Base-by-base conservation (phyloP, 2,113 vertebrate species). In the Hippolais icterina region DNA sequence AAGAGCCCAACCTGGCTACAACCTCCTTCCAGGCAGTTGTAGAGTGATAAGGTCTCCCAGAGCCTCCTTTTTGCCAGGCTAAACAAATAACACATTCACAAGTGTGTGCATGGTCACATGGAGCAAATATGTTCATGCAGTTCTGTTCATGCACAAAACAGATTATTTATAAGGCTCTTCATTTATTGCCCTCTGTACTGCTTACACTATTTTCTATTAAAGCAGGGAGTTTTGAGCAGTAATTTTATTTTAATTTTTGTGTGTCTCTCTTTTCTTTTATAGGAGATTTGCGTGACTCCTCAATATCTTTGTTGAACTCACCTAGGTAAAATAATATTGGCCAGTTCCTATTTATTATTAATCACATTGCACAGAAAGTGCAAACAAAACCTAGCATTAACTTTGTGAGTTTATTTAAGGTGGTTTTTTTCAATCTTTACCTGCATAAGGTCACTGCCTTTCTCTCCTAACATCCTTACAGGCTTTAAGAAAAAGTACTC, bases 301-400 rank as follows among this genome's bases (percentile, higher is more conserved):
- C 93, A 16, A 27, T 83, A 52, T 74, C 95, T 89, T 77, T 64
- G 18, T 52, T 94, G 89, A 97, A 94, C 69, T 83, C 96, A 4
- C 3, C 95, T 28, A 97, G 98, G 98, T 98, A 98, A 98, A 92
- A 57, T 80, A 86, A 15, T 39, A 54, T 17, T 33, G 19, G 12
- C 53, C 22, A 5, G 5, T 77, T 94, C 13, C 28, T 4, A 2
- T 35, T 4, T 49, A 9, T 24, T 25, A 68, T 39, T 72, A 57
- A 53, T 49, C 12, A 18, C 5, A 11, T 8, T 54, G 44, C 15
- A 52, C 23, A 56, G 28, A 60, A 76, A 53, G 1, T 59, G 11
- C 22, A 33, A 74, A 17, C 9, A 72, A 47, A 83, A 18, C 14
- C 8, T 52, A 27, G 9, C 54, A 8, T 63, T 63, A 59, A 35